Percentiles rank a stretch among this genome's conserved stretches.
These are phyloP conservation scores for Podotricha telesiphe DNA, from an alignment of 2,888 invertebrate genomes.

Conservation along the genomic window DNA sequence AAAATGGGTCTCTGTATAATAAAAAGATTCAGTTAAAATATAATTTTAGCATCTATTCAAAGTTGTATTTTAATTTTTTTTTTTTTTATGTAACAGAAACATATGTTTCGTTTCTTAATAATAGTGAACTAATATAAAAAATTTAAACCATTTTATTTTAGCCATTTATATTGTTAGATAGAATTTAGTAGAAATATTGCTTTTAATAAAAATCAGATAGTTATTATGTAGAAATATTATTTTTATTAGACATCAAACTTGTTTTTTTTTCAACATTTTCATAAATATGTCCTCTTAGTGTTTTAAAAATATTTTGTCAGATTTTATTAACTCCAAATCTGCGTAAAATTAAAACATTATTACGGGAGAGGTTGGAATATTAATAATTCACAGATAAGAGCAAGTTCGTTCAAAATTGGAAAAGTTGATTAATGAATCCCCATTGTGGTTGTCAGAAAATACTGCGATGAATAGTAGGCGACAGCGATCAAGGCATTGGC, in stretches of 20 bases:
- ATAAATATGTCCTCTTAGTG: neutral
- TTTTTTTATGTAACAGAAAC: too few relatives aligned
- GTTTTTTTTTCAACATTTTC: neutral
- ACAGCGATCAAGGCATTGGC: conserved; percentile 45
- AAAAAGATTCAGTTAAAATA: too few relatives aligned
- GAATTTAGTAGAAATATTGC: too few relatives aligned
- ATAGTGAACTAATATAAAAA: too few relatives aligned
- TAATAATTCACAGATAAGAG: conserved; percentile 51
- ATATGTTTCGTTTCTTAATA: too few relatives aligned
- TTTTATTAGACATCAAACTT: neutral
- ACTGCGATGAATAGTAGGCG: conserved; percentile 53
- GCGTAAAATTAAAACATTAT: conserved; percentile 31
- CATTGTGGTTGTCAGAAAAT: conserved; percentile 61
- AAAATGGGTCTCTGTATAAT: too few relatives aligned
- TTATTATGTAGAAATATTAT: too few relatives aligned
- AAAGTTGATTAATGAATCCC: conserved; percentile 77
- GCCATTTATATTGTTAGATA: too few relatives aligned
- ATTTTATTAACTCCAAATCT: conserved; percentile 20
- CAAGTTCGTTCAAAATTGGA: conserved; percentile 67
- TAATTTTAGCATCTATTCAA: too few relatives aligned
- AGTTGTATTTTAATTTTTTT: too few relatives aligned
- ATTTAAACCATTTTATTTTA: too few relatives aligned
- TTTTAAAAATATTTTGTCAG: neutral
- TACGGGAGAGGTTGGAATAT: conserved; percentile 31
- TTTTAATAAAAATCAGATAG: too few relatives aligned